Evolutionary conservation across 2,888 invertebrate genomes (phyloP), one percentile per base, ranked within the genome.

Genomic region (Aphidoletes aphidimyza): DNA sequence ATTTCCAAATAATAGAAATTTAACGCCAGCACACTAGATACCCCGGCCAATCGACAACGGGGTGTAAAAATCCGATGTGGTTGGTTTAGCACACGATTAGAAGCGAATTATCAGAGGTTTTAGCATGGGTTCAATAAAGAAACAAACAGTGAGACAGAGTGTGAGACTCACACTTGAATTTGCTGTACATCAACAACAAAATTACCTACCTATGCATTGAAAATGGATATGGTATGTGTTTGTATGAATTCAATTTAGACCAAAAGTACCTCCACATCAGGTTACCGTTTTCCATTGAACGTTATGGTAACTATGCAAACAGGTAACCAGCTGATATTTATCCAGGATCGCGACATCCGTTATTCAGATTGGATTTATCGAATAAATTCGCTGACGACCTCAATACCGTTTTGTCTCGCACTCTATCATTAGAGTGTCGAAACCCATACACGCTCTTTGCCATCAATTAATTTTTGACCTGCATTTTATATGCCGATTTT

Each of bases 221-320:
- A 42, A 42, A 6, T 9, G 42, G 42, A 14, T 42, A 14, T n/a
- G n/a, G n/a, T n/a, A n/a, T n/a, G n/a, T n/a, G n/a, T n/a, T n/a
- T n/a, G 69, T 69, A 69, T 69, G 26, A 69, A 69, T 69, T 69
- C 69, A 69, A 69, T 69, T 69, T 30, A 26, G 14, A 69, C 26
- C 69, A 69, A 69, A 69, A 69, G 69, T 30, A 34, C 30, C 69
- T 69, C n/a, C n/a, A n/a, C 69, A 69, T 69, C 69, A 69, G 14
- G 26, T 14, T 54, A n/a, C 22, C 9, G 22, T 26, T 69, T 69
- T 69, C 69, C 69, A 30, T 30, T n/a, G 69, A 30, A n/a, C n/a
- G n/a, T n/a, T n/a, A 69, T 69, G n/a, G 14, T 2, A 14, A 69
- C 30, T 26, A 30, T 69, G 11, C 11, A n/a, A 69, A 5, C 69